Percentiles rank a stretch among this genome's conserved stretches.
phyloP scores from a whole-genome alignment of 2,797 vertebrate species.

The Gymnothorax reevesii region DNA sequence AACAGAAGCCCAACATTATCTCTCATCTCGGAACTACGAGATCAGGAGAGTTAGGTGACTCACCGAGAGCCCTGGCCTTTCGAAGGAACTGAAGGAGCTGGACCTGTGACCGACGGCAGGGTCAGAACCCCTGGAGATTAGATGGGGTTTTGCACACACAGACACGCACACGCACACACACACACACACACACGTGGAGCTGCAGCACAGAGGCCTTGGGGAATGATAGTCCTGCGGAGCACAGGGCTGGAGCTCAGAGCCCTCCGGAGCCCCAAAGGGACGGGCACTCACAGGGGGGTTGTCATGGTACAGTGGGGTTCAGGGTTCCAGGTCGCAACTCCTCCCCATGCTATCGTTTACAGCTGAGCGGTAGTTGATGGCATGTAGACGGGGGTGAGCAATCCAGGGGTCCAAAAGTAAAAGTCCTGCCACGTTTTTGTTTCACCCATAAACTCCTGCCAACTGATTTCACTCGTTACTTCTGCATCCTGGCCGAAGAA shows the following conservation, averaged over 20 bases:
- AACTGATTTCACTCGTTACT: too few relatives aligned
- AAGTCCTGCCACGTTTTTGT: too few relatives aligned
- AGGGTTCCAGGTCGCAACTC: background rate
- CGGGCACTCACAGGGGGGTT: slow-evolving; percentile 13
- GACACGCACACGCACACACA: background rate
- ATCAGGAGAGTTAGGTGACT: background rate
- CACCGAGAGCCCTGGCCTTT: slow-evolving; percentile 8
- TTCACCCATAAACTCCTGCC: too few relatives aligned
- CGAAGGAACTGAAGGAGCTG: background rate
- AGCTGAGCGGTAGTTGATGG: background rate
- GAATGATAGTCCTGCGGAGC: slow-evolving; percentile 22
- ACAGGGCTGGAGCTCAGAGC: background rate
- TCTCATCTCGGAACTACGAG: background rate
- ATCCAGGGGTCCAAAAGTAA: too few relatives aligned
- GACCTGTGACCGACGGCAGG: background rate
- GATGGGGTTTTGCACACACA: background rate
- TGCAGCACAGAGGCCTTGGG: slow-evolving; percentile 29
- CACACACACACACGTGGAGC: background rate
- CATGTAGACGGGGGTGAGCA: too few relatives aligned
- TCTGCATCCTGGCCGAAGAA: too few relatives aligned
- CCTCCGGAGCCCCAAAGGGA: background rate
- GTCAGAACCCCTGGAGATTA: background rate
- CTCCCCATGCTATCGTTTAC: too few relatives aligned
- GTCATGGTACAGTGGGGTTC: background rate
- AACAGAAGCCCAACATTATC: background rate